Base-by-base conservation (phyloP, 1,140 invertebrate species). In the Teleogryllus occipitalis region DNA sequence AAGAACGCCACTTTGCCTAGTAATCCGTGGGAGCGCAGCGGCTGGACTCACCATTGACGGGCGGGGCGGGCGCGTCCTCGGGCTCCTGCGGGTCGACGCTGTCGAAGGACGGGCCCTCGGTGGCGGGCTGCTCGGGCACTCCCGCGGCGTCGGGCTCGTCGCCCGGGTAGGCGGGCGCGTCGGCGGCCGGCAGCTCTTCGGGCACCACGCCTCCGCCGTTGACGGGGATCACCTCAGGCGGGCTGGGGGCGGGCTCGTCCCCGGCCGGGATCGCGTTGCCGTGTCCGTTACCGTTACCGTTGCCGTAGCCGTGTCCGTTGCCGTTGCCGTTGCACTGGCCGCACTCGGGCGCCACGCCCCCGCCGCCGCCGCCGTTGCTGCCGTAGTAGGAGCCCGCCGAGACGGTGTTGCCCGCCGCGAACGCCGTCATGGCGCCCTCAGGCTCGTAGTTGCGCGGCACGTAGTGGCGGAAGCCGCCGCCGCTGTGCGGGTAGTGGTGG, bases 361-460 rank as follows among this genome's bases (percentile, higher is more conserved):
- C 14, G 27, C 75, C 74, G 15, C 74, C 74, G 0, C 75, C 22
- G 39, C 22, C 76, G 14, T 49, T 48, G 47, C 48, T 47, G 18
- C 54, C 54, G 47, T 47, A 48, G 54, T 65, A 65, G 6, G 76
- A 49, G 14, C 46, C 47, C 21, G 15, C 76, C 5, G 76, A 1
- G 15, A 77, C 47, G 8, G 76, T 49, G 47, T 77, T 21, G 12
- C 76, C 76, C 12, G 76, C 47, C 8, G 76, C 76, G 47, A 77
- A 77, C 7, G 76, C 76, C 15, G 76, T 77, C 76, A 77, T 54
- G 47, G 76, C 0, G 7, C 47, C 47, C n/a, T 77, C 46, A 8
- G 76, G 76, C 22, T 77, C 76, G n/a, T 77, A 77, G 7, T 21
- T 77, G 47, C 48, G 46, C 10, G 47, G 48, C n/a, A 47, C 47